Base-by-base conservation (phyloP, 2,797 vertebrate species). In the Brachyrhaphis roseni region DNA sequence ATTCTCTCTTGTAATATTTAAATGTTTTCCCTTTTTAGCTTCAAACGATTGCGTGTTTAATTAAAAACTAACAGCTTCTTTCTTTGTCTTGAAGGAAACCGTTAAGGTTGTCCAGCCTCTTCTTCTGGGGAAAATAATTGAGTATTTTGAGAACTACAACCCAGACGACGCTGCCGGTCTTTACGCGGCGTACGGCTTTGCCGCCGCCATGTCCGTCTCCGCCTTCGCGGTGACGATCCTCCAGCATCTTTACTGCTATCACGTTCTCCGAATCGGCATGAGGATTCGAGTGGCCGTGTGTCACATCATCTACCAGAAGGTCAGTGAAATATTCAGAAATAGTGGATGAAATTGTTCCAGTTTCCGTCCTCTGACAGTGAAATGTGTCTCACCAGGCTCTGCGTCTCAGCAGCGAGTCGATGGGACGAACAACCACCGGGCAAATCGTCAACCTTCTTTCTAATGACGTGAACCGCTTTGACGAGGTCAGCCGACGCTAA, bases 391-490 rank as follows among this genome's bases (percentile, higher is more conserved):
- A 0, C 51, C 86, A 99, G 98, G 97, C 97, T 2, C 96, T 99
- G 34, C 89, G 95, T 80, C 96, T 99, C 81, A 98, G 95, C 91
- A 97, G 95, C 0, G 20, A 86, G 10, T 96, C 98, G 26, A 96
- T 99, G 97, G 95, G 96, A 43, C 95, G 95, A 91, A 99, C 98
- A 0, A 98, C 97, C 81, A 98, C 97, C 0, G 98, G 98, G 28
- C 98, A 98, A 81, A 98, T 98, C 51, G 97, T 99, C 36, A 99
- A 99, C 86, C 96, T 99, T 41, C 94, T 99, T 49, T 98, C 98
- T 34, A 99, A 98, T 0, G 98, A 99, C 1, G 97, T 98, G 86
- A 98, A 97, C 90, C 97, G 95, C 79, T 98, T 98, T 78, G 97
- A 99, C 90, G 97, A 99, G 96, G 98, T 98, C 90, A 36, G n/a